Percentiles rank a stretch among this genome's conserved stretches.
phyloP scores from a whole-genome alignment of 1,140 invertebrate species.

The Scaptomyza montana region DNA sequence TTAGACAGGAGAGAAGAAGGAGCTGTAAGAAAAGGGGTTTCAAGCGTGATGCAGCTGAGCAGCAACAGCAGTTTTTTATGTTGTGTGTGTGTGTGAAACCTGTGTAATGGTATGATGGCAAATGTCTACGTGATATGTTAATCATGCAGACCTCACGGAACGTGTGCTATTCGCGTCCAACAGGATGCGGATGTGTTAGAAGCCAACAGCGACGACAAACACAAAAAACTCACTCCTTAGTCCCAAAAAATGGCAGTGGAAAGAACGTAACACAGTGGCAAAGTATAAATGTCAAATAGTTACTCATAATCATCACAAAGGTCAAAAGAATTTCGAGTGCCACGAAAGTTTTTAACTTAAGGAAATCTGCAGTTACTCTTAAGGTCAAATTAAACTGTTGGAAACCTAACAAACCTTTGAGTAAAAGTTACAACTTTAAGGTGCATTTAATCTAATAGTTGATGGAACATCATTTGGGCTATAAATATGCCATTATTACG shows the following conservation, averaged over 20 bases:
- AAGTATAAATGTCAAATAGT: conserved; percentile 52
- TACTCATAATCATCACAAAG: conserved; percentile 7
- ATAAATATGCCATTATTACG: neutral
- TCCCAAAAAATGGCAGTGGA: neutral
- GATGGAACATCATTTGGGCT: no score
- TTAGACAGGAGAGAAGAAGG: neutral
- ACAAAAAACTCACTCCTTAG: neutral
- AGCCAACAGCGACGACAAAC: conserved; percentile 17
- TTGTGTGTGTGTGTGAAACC: conserved; percentile 38
- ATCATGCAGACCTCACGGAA: conserved; percentile 49
- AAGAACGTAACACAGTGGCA: conserved; percentile 40
- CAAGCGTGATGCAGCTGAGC: conserved; percentile 1
- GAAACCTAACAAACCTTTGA: no score
- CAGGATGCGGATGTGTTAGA: conserved; percentile 58
- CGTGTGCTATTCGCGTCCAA: conserved; percentile 43
- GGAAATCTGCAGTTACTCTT: no score
- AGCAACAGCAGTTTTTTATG: no score
- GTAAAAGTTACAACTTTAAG: no score
- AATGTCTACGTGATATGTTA: conserved; percentile 77
- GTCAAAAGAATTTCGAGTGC: conserved; percentile 7
- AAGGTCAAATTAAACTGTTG: no score
- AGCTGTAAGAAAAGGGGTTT: neutral
- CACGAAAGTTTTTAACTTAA: no score
- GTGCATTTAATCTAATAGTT: no score
- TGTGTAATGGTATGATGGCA: conserved; percentile 67